phyloP scores from a whole-genome alignment of 2,797 vertebrate species.

The Centroberyx gerrardi region DNA sequence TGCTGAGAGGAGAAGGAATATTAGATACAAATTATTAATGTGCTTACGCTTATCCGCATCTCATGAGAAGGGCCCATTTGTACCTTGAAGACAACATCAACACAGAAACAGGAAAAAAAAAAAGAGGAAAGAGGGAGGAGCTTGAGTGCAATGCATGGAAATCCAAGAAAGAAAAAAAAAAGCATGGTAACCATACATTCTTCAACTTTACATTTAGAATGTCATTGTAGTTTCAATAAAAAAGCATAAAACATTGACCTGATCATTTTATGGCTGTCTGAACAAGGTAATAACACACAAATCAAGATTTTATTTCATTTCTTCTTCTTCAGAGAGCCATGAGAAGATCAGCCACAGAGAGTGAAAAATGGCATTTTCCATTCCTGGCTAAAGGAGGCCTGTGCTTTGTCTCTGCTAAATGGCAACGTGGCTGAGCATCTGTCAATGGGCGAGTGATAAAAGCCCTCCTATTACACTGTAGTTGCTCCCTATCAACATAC shows the following conservation, averaged over 20 bases:
- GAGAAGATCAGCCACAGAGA: background rate
- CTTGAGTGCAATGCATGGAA: background rate
- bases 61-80: constrained; percentile 61
- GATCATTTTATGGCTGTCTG: constrained; percentile 1
- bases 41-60: constrained; percentile 56
- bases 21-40: constrained; percentile 83
- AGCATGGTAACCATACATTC: background rate
- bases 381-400: constrained; percentile 2
- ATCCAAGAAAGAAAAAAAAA: constrained; percentile 13
- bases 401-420: background rate
- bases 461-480: background rate
- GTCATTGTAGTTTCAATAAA: constrained; percentile 4
- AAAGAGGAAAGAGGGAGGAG: background rate
- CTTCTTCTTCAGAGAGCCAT: background rate
- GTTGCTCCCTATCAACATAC: background rate
- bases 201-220: background rate
- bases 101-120: constrained; percentile 13
- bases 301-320: background rate
- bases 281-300: background rate
- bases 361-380: constrained; percentile 1
- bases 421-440: constrained; percentile 21
- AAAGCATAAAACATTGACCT: background rate
- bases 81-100: constrained; percentile 59
- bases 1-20: constrained; percentile 73
- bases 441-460: constrained; percentile 21